These are phyloP conservation scores for Masticophis lateralis DNA, from an alignment of 2,797 vertebrate genomes.

Conservation along the genomic window DNA sequence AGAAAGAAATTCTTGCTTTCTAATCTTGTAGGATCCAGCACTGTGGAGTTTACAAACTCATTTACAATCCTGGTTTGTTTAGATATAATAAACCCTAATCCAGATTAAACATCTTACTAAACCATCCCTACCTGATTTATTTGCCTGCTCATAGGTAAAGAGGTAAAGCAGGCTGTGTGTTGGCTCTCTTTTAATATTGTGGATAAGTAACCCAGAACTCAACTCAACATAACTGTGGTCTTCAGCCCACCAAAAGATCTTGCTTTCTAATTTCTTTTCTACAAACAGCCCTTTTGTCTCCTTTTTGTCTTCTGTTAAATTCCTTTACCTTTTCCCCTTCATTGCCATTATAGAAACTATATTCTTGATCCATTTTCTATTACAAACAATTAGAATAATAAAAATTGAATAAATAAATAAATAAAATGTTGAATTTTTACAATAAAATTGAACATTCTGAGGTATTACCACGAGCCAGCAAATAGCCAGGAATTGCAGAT, in stretches of 20 bases:
- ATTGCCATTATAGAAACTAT: background rate
- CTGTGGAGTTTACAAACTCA: background rate
- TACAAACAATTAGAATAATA: background rate
- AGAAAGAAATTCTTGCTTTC: background rate
- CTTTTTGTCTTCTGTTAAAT: background rate
- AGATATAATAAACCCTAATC: background rate
- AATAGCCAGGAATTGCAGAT: background rate
- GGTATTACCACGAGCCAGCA: background rate
- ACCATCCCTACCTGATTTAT: background rate
- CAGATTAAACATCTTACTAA: background rate
- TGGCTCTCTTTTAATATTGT: background rate
- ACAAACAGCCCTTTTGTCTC: background rate
- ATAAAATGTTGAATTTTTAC: background rate
- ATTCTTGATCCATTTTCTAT: background rate
- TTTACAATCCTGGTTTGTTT: background rate
- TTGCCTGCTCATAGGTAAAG: background rate
- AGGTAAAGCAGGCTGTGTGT: background rate
- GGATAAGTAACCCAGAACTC: background rate
- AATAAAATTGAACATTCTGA: background rate
- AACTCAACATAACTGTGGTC: background rate
- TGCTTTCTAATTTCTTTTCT: background rate
- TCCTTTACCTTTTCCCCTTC: background rate
- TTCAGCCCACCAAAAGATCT: background rate
- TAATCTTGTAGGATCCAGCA: background rate
- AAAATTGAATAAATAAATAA: background rate